A percentile compares a stretch with the other conserved stretches of the same genome.
Evolutionary conservation across 35 echinoderm and acorn worm genomes (phyloP).

Genomic region (Anneissia japonica): DNA sequence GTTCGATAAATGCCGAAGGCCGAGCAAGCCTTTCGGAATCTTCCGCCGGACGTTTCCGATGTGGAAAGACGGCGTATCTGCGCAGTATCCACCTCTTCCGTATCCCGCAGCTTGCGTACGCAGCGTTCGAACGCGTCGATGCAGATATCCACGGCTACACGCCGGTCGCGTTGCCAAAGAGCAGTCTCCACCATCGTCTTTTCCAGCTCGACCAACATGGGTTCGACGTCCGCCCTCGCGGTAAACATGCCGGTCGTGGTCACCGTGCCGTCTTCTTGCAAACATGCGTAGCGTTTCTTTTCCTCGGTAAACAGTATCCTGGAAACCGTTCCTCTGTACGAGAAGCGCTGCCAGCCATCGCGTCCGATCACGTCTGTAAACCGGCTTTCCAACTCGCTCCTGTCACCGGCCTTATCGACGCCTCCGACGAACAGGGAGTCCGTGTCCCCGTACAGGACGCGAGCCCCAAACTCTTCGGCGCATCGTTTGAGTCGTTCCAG

Average conservation of each 20-base stretch:
- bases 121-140: neutral
- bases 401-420: neutral
- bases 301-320: neutral
- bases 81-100: too few species aligned
- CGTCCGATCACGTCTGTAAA: neutral
- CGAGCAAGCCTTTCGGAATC: too few species aligned
- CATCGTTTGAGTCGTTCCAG: neutral
- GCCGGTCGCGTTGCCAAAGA: neutral
- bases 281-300: neutral
- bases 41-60: too few species aligned
- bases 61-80: too few species aligned
- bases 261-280: neutral
- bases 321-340: too few species aligned
- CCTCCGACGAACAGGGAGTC: neutral
- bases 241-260: neutral
- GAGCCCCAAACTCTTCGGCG: neutral
- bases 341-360: neutral
- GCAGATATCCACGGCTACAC: neutral
- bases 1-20: too few species aligned
- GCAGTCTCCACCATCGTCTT: neutral
- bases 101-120: neutral
- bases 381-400: neutral
- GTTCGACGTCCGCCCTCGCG: neutral
- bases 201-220: neutral
- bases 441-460: neutral